Evolutionary conservation across 2,888 invertebrate species (phyloP), one percentile per base, ranked within the genome.

Genomic region (Drosophila helvetica): DNA sequence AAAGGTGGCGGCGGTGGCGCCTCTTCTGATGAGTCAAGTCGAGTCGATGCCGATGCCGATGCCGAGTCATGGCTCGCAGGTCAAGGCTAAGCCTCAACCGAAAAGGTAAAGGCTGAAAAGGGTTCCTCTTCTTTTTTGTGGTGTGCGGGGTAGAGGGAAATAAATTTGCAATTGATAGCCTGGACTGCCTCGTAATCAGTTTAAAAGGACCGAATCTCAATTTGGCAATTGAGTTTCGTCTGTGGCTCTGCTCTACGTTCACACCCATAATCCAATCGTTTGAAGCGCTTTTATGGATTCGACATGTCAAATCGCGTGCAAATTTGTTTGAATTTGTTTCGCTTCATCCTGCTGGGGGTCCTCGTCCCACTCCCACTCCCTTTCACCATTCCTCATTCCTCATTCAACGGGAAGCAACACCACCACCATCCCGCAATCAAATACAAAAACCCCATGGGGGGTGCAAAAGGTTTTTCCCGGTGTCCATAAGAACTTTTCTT

Each of bases 201-300:
- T 77, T 73, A 79, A 83, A 82, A 81, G 71, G 84, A 62, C 67
- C 62, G 51, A 53, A 52, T 64, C 55, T 63, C 80, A 82, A 82
- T 82, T 79, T 77, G 78, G 69, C 68, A 61, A 56, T 55, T 64
- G 54, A 54, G 51, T 70, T 45, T 45, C 38, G 57, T 52, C 54
- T 50, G 71, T 54, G 69, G 63, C 65, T 64, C 58, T 22, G 63
- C 65, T 64, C 58, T 22, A 45, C 43, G 66, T 72, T 68, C 78
- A 64, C 77, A 75, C 83, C 70, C 66, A 80, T 83, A 79, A 86
- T 79, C 86, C 78, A 88, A 86, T 83, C 81, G 78, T 73, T 74
- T 52, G 67, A 70, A 79, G 71, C 82, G 57, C 68, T 83, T 83
- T 83, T 87, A 83, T 85, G 88, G 83, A 62, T 78, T 77, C 86